A percentile compares a stretch with the other conserved stretches of the same genome.
Conservation (phyloP, 2,113 vertebrate species). For the Terrapene triunguis region DNA sequence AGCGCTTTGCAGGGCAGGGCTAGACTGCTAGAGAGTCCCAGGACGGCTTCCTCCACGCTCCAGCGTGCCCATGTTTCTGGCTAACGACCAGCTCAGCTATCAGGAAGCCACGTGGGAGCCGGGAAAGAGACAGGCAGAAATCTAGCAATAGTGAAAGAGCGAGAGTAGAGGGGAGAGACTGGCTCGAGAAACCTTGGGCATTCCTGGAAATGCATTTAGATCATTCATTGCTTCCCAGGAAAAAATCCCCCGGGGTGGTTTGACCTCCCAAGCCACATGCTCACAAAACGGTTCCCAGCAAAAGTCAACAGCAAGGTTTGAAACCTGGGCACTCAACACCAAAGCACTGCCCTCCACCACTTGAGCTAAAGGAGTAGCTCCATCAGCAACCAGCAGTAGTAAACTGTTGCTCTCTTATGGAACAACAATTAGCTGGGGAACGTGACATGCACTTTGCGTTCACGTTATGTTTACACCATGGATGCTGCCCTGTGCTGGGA, state of each 20-base stretch:
- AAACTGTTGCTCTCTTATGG: not conserved
- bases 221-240: accelerated
- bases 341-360: not conserved
- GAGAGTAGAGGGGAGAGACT: not conserved
- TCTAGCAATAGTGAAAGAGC: not conserved
- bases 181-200: not conserved
- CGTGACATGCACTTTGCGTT: not conserved
- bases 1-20: not conserved
- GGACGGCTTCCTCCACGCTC: accelerated
- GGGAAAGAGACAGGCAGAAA: not conserved
- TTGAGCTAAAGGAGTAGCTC: not conserved
- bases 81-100: not conserved
- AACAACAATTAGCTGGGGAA: not conserved
- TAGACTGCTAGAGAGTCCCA: not conserved
- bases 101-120: not conserved
- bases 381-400: accelerated
- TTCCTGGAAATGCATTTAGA: slow-evolving; percentile 1
- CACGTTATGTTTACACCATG: not conserved
- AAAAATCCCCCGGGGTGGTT: accelerated
- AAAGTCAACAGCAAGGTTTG: not conserved
- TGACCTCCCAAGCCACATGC: not conserved
- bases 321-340: not conserved
- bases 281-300: not conserved
- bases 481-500: not conserved
- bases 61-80: not conserved